These are phyloP conservation scores for Onychostoma macrolepis DNA, from an alignment of 2,113 vertebrate species.

Conservation along the genomic window DNA sequence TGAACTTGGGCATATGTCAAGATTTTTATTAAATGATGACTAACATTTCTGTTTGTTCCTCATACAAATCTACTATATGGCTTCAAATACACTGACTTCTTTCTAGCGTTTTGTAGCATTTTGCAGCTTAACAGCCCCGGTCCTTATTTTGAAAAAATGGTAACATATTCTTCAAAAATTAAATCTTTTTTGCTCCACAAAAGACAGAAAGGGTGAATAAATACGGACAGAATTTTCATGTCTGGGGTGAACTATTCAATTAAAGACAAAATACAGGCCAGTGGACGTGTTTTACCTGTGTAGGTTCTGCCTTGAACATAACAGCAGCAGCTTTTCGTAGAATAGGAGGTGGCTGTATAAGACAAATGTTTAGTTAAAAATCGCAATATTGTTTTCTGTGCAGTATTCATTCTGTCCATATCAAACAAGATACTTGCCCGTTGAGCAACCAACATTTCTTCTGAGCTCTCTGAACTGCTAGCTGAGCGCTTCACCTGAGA, in stretches of 20 bases:
- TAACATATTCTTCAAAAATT: background rate
- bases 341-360: conserved; percentile 55
- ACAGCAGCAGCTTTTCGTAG: conserved; percentile 39
- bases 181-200: background rate
- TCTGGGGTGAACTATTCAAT: background rate
- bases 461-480: conserved; percentile 78
- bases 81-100: background rate
- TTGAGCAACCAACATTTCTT: conserved; percentile 68
- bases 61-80: background rate
- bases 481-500: conserved; percentile 65
- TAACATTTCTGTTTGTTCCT: background rate
- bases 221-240: background rate
- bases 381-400: background rate
- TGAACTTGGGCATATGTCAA: too few species aligned
- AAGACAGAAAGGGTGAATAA: background rate
- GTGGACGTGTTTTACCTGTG: conserved; percentile 57
- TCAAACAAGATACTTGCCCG: background rate
- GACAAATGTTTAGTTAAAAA: conserved; percentile 9
- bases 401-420: background rate
- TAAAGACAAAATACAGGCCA: background rate
- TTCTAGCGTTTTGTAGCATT: background rate
- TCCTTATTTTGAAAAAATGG: background rate
- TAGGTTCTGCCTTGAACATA: conserved; percentile 35
- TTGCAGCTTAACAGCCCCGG: background rate
- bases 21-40: too few species aligned